These are phyloP conservation scores for Phyllotreta cruciferae DNA, from an alignment of 2,888 invertebrate genomes.

Conservation along the genomic window DNA sequence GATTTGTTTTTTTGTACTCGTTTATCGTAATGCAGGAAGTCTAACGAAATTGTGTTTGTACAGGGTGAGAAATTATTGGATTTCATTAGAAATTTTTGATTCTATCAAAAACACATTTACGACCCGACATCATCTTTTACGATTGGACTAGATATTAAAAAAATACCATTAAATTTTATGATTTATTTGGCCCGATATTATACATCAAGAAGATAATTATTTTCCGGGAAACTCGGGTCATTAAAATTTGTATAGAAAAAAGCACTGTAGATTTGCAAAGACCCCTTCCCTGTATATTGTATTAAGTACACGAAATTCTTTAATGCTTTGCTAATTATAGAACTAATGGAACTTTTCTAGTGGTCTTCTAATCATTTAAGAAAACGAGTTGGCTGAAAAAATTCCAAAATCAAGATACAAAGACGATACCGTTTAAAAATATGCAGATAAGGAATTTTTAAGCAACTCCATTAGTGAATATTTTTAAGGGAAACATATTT, in stretches of 20 bases:
- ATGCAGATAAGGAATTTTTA: no score
- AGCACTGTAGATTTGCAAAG: not conserved
- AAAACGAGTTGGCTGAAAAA: not conserved
- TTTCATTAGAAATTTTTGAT: slow-evolving; percentile 14
- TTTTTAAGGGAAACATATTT: no score
- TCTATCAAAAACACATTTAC: slow-evolving; percentile 26
- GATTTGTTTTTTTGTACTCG: no score
- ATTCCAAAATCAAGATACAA: not conserved
- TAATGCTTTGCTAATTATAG: slow-evolving; percentile 10
- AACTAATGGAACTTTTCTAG: slow-evolving; percentile 9
- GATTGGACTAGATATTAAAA: not conserved
- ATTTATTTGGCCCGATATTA: slow-evolving; percentile 17
- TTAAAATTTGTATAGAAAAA: no score
- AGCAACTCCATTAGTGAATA: no score
- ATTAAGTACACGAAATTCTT: slow-evolving; percentile 1
- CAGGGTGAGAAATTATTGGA: slow-evolving; percentile 3
- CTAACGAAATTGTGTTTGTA: no score
- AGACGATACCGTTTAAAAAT: slow-evolving; percentile 20
- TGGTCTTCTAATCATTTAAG: slow-evolving; percentile 3
- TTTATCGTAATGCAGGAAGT: no score
- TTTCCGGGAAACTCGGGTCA: no score
- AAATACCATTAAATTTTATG: slow-evolving; percentile 18
- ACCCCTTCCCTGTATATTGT: no score
- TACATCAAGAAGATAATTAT: not conserved
- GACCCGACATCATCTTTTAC: slow-evolving; percentile 10